Evolutionary conservation across 1,140 invertebrate genomes (phyloP), one percentile per base, ranked within the genome.

Genomic region (Drosophila guanche): DNA sequence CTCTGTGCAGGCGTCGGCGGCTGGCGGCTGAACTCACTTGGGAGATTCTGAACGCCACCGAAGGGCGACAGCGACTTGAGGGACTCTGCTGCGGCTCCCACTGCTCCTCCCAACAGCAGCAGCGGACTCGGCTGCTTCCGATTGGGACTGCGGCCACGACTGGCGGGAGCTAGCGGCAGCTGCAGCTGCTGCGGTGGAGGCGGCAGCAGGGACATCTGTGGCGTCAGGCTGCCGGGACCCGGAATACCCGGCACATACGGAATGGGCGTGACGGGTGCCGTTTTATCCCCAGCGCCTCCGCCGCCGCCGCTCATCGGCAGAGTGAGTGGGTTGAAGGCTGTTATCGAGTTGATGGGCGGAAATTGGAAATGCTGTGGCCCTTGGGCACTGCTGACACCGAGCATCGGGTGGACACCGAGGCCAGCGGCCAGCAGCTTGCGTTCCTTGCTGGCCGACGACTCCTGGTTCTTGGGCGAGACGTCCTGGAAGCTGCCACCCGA

Each of bases 231-330:
- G 66, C 95, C 94, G 1, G 96, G 96, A 37, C 96, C 96, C 1
- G 96, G 96, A 90, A 97, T 97, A 8, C 96, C 96, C 2, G 96
- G 96, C 4, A 97, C 96, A 90, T 96, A 95, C 4, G 95, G 95
- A 76, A 97, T 95, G 6, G 95, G 91, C 88, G 95, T 95, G n/a
- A 94, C 95, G 23, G 94, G 16, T 93, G 58, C 95, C 94, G 27
- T 6, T 4, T 50, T 54, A 29, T 51, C 63, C 94, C 84, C 71
- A 95, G 33, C 75, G 23, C 84, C 71, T 95, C 84, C 71, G 95
- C 29, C 75, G 33, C 29, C 29, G 29, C 29, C 8, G 2, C 71
- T 59, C 58, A 81, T 67, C 3, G 93, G 93, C 68, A 94, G 81
- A 8, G 93, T 94, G 14, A 96, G 85, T 0, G 96, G 95, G 91